Base-by-base conservation (phyloP, 1,140 invertebrate genomes). In the Pseudomyrmex flavicornis region DNA sequence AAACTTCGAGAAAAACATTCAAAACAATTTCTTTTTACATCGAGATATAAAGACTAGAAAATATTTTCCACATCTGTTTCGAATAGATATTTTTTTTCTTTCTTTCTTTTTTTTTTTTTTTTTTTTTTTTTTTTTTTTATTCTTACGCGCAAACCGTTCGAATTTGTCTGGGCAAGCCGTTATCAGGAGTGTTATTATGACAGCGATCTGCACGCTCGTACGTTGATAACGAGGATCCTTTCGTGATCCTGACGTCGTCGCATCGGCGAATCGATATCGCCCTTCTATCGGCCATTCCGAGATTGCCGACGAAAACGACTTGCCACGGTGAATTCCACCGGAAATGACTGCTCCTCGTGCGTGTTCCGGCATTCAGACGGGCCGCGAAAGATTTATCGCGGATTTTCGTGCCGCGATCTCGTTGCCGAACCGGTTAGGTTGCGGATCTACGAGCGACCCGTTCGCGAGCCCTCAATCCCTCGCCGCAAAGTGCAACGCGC, bases 281-380 rank as follows among this genome's bases (percentile, higher is more conserved):
- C 2, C 9, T 66, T 17, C 70, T 48, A 68, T 80, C 66, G 76
- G 17, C 35, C 65, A 44, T 62, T 70, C 56, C 69, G 70, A 44
- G 52, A 35, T 56, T 59, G 50, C 63, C 48, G 79, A 44, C 80
- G 35, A 35, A 35, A 35, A 35, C 35, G 48, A 50, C 52, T 58
- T 50, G 65, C 56, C 86, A 35, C 35, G 68, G 87, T 68, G 84
- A 66, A 88, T 85, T 82, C 83, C 17, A 72, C 83, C 87, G 87
- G 87, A 88, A 88, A 88, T 88, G 87, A 88, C 66, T 74, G 83
- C 85, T 88, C 87, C 87, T 72, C 77, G 83, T 85, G 86, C 84
- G 61, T 85, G 77, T 88, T 88, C 86, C 86, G 87, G 75, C 72
- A 87, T 87, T 87, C 86, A 48, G 76, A 66, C 76, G 48, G 13